A percentile compares a stretch with the other conserved stretches of the same genome.
phyloP scores from a whole-genome alignment of 2,113 vertebrate genomes.

The Amblyornis subalaris region DNA sequence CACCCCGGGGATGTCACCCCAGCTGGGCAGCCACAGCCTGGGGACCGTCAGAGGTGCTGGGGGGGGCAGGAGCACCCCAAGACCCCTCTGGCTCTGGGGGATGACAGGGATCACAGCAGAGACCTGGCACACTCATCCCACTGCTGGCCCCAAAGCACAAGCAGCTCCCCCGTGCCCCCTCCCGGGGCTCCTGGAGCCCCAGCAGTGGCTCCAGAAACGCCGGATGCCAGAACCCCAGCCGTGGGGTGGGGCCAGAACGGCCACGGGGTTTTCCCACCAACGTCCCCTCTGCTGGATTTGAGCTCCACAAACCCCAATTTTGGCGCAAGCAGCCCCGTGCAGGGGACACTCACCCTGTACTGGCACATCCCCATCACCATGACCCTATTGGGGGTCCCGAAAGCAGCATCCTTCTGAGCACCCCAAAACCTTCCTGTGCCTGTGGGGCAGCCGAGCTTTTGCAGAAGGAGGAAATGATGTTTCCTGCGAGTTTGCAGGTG shows the following conservation, averaged over 20 bases:
- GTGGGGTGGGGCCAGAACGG: not conserved
- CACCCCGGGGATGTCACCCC: not conserved
- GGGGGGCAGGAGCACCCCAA: not conserved
- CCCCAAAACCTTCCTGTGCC: not conserved
- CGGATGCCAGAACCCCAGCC: not conserved
- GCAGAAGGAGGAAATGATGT: constrained; percentile 12
- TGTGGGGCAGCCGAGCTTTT: not conserved
- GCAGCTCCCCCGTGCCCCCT: not conserved
- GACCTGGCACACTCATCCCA: not conserved
- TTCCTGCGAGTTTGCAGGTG: not conserved
- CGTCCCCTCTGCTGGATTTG: rapidly evolving
- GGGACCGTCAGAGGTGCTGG: rapidly evolving
- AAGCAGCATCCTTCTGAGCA: not conserved
- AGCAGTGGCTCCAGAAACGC: rapidly evolving
- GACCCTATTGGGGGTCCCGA: rapidly evolving
- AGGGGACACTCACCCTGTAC: not conserved
- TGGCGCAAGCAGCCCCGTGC: not conserved
- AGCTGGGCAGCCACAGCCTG: not conserved
- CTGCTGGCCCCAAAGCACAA: not conserved
- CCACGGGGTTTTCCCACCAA: not conserved
- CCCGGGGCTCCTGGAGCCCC: rapidly evolving
- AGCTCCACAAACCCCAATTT: rapidly evolving
- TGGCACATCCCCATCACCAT: rapidly evolving
- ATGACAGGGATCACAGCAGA: not conserved
- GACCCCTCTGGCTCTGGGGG: not conserved